Percentiles rank a stretch among this genome's conserved stretches.
Conservation (phyloP, 2,113 vertebrate genomes). For the Trematomus loennbergii region DNA sequence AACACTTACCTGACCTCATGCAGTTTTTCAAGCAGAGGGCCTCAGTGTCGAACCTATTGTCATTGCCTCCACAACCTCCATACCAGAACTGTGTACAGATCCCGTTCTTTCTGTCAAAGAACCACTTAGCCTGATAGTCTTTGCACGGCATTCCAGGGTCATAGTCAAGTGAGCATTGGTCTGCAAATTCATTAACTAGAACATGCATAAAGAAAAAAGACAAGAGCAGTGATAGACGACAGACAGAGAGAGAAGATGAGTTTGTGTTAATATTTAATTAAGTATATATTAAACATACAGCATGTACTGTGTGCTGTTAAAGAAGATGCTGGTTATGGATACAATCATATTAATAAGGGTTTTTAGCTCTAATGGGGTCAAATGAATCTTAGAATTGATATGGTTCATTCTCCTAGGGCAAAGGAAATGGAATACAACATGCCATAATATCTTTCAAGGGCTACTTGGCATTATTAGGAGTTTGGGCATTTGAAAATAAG, state of each 20-base stretch:
- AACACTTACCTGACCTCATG: conserved; percentile 85
- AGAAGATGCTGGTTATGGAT: conserved; percentile 4
- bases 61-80: conserved; percentile 89
- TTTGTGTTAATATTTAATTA: conserved; percentile 41
- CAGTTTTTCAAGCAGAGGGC: conserved; percentile 86
- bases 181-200: conserved; percentile 81
- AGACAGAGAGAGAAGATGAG: conserved; percentile 59
- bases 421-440: conserved; percentile 45
- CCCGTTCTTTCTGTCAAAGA: conserved; percentile 88
- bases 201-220: conserved; percentile 71
- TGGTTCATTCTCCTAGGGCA: conserved; percentile 29
- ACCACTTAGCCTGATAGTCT: conserved; percentile 91
- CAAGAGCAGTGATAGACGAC: conserved; percentile 57
- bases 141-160: conserved; percentile 87
- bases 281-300: conserved; percentile 20
- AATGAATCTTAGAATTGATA: conserved; percentile 2
- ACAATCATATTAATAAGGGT: not conserved
- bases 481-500: conserved; percentile 8
- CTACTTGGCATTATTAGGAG: conserved; percentile 3
- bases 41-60: conserved; percentile 89
- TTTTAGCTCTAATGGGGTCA: conserved; percentile 3
- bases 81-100: conserved; percentile 90
- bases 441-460: conserved; percentile 6
- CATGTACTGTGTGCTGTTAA: conserved; percentile 36
- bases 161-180: conserved; percentile 89